phyloP scores from a whole-genome alignment of 2,888 invertebrate genomes.

The Mythimna ferrago region DNA sequence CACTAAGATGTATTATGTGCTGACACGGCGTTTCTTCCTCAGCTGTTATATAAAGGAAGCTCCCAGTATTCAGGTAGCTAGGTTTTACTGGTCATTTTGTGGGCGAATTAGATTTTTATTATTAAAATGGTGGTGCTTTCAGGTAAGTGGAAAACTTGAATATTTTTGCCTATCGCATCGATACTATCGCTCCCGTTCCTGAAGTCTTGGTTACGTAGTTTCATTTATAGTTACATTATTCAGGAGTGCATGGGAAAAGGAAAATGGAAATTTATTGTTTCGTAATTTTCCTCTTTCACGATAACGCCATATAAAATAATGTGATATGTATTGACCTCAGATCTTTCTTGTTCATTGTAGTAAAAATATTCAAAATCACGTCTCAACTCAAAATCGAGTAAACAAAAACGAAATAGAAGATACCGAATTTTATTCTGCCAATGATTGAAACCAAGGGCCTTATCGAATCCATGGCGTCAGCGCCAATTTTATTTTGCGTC shows the following conservation, averaged over 20 bases:
- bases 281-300: neutral
- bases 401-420: conserved; percentile 74
- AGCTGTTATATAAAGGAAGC: conserved; percentile 46
- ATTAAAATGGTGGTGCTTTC: conserved; percentile 52
- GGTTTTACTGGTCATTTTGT: conserved; percentile 53
- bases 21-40: conserved; percentile 50
- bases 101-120: conserved; percentile 59
- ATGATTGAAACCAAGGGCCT: conserved; percentile 81
- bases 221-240: conserved; percentile 34
- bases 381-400: conserved; percentile 69
- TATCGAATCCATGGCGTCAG: conserved; percentile 70
- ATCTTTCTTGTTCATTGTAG: conserved; percentile 18
- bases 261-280: conserved; percentile 5
- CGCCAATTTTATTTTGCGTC: conserved; percentile 49
- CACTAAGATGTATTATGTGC: conserved; percentile 58
- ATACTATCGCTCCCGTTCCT: conserved; percentile 31
- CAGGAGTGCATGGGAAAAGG: conserved; percentile 8
- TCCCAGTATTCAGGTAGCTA: conserved; percentile 53
- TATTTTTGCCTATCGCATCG: conserved; percentile 46
- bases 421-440: conserved; percentile 76
- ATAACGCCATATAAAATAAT: conserved; percentile 2
- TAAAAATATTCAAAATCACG: conserved; percentile 60
- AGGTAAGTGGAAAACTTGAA: conserved; percentile 50
- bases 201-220: conserved; percentile 26
- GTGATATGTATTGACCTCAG: neutral